Evolutionary conservation across 2,797 vertebrate species (phyloP).

Genomic region (Chloroceryle amazona): DNA sequence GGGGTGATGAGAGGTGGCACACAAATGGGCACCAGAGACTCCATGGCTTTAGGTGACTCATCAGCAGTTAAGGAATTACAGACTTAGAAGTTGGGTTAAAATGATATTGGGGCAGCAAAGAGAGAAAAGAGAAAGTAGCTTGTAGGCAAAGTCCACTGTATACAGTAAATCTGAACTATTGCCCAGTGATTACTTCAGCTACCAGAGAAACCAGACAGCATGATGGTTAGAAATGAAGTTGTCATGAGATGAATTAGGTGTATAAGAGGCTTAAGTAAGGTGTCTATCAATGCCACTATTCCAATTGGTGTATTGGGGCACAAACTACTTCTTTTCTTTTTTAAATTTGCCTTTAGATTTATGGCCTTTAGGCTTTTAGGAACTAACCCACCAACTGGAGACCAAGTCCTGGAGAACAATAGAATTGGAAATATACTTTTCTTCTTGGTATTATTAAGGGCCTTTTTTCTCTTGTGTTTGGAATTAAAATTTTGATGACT

Average conservation of each 20-base stretch:
- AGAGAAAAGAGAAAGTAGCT: not conserved
- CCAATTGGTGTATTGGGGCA: not conserved
- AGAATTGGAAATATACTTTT: not conserved
- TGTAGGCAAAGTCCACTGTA: not conserved
- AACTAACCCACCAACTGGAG: not conserved
- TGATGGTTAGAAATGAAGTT: not conserved
- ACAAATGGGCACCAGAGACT: too few relatives aligned
- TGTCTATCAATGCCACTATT: not conserved
- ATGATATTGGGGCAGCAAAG: not conserved
- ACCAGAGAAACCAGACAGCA: not conserved
- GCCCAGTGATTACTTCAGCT: not conserved
- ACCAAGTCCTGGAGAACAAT: not conserved
- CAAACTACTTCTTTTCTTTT: not conserved
- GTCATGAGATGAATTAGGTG: not conserved
- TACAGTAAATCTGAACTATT: not conserved
- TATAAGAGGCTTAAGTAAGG: not conserved
- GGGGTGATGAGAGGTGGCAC: not conserved
- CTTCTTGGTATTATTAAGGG: not conserved
- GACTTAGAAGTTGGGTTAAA: not conserved
- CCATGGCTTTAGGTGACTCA: not conserved
- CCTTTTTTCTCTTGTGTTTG: not conserved
- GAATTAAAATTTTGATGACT: not conserved
- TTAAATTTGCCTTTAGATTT: not conserved
- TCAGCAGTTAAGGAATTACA: not conserved
- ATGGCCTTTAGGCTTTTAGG: not conserved